phyloP scores from a whole-genome alignment of 2,888 invertebrate genomes.

The Gasteruption jaculator region DNA sequence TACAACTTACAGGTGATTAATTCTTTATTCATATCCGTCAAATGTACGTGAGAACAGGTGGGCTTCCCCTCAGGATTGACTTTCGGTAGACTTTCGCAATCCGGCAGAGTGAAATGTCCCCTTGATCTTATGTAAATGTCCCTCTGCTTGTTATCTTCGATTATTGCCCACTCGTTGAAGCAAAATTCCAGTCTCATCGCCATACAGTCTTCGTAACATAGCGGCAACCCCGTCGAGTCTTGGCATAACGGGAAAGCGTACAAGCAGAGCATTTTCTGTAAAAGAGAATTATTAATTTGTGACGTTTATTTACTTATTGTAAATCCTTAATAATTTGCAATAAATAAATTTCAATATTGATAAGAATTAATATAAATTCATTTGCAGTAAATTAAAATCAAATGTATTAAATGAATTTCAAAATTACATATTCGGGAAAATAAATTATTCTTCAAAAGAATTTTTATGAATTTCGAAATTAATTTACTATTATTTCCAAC shows the following conservation, averaged over 20 bases:
- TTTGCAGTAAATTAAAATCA: no score
- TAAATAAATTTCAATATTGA: not conserved
- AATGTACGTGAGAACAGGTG: conserved; percentile 78
- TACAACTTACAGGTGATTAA: conserved; percentile 72
- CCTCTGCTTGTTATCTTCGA: conserved; percentile 81
- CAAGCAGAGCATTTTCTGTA: conserved; percentile 77
- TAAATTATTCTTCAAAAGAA: conserved; percentile 7
- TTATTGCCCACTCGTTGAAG: conserved; percentile 87
- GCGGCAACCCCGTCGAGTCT: conserved; percentile 67
- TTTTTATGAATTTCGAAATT: conserved; percentile 9
- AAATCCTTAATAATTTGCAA: not conserved
- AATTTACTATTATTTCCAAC: conserved; percentile 5
- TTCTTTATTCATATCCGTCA: conserved; percentile 76
- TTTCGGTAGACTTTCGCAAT: conserved; percentile 76
- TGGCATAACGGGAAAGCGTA: conserved; percentile 90
- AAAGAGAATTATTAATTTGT: conserved; percentile 4
- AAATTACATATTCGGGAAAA: no score
- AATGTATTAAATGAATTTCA: no score
- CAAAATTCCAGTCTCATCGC: conserved; percentile 89
- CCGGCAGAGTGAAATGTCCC: conserved; percentile 83
- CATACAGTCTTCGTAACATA: conserved; percentile 91
- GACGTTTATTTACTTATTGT: not conserved
- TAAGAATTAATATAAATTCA: no score
- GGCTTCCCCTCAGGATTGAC: conserved; percentile 61
- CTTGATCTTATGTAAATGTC: conserved; percentile 75